A percentile compares a stretch with the other conserved stretches of the same genome.
Evolutionary conservation across 2,797 vertebrate genomes (phyloP).

Genomic region (Heterohyrax brucei): DNA sequence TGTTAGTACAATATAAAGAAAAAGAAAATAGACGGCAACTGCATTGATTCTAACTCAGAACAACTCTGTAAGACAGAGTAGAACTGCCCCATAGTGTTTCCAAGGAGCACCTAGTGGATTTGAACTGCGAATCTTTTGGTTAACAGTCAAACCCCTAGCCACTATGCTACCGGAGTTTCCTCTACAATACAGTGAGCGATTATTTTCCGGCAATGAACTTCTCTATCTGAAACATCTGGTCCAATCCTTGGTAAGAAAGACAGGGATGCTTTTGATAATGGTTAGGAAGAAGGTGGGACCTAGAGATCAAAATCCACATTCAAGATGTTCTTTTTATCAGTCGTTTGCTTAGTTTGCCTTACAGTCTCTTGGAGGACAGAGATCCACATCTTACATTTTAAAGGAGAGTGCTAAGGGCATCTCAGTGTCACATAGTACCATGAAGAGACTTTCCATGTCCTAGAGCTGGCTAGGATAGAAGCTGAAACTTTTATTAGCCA

Average conservation of each 20-base stretch:
- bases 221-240: neutral
- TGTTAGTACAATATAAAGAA: neutral
- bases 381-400: neutral
- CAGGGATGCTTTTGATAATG: constrained; percentile 17
- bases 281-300: neutral
- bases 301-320: neutral
- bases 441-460: neutral
- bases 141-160: too few relatives aligned
- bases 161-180: too few relatives aligned
- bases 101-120: too few relatives aligned
- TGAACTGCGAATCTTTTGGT: too few relatives aligned
- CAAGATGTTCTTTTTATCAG: neutral
- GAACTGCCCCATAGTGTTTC: too few relatives aligned
- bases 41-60: too few relatives aligned
- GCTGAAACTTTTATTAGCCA: constrained; percentile 17
- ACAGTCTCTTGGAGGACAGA: neutral
- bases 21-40: too few relatives aligned
- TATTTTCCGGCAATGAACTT: neutral
- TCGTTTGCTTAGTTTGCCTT: neutral
- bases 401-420: neutral
- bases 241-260: neutral
- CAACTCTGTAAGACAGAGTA: too few relatives aligned
- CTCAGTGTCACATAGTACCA: neutral
- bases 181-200: neutral
- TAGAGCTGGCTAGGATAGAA: constrained; percentile 8